A percentile compares a stretch with the other conserved stretches of the same genome.
Evolutionary conservation across 2,888 invertebrate species (phyloP).

Genomic region (Diadegma fenestrale): DNA sequence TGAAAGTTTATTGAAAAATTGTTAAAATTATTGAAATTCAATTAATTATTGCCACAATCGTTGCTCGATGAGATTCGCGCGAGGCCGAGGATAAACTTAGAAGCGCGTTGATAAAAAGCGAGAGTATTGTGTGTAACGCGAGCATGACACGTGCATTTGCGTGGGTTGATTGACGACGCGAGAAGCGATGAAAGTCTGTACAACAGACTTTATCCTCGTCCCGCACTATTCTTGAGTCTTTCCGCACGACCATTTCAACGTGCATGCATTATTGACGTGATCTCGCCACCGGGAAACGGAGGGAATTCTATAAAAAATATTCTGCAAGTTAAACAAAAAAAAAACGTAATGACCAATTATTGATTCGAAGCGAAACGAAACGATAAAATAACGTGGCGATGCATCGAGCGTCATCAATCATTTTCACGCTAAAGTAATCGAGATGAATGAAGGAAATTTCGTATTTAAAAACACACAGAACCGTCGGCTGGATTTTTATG

Average conservation of each 20-base stretch:
- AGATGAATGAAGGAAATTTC: background rate
- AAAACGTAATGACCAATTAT: background rate
- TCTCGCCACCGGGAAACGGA: background rate
- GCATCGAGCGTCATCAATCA: constrained; percentile 8
- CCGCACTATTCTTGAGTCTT: background rate
- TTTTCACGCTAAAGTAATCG: constrained; percentile 1
- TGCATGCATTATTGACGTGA: background rate
- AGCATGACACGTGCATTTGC: constrained; percentile 55
- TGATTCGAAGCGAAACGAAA: background rate
- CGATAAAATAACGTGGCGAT: background rate
- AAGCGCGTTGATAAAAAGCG: constrained; percentile 11
- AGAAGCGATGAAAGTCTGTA: constrained; percentile 17
- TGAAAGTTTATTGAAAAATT: too few relatives aligned
- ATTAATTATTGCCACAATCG: background rate
- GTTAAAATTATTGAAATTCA: background rate
- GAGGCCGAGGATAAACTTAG: constrained; percentile 6
- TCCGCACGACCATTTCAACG: background rate
- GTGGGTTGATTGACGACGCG: constrained; percentile 53
- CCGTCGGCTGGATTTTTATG: background rate
- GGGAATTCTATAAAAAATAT: background rate
- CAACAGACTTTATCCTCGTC: background rate
- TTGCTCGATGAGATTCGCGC: background rate
- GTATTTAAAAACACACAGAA: background rate
- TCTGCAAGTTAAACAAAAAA: background rate
- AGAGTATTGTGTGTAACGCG: constrained; percentile 44